Evolutionary conservation across 2,113 vertebrate genomes (phyloP).

Genomic region (Psammodynastes pulverulentus): DNA sequence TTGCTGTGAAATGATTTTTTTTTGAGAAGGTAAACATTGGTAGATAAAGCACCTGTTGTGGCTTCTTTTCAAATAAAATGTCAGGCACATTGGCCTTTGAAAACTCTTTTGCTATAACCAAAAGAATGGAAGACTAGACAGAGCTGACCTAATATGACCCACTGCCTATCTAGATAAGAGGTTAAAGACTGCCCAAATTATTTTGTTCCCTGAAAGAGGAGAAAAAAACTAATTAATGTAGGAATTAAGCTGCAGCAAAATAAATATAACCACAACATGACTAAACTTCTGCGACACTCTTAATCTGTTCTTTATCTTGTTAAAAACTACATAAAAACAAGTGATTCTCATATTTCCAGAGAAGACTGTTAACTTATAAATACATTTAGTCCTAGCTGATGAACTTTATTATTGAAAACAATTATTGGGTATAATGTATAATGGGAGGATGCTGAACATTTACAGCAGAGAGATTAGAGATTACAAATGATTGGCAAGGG

Average conservation of each 20-base stretch:
- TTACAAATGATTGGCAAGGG: conserved; percentile 35
- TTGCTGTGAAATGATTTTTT: background rate
- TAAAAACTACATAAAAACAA: background rate
- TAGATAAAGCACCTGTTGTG: background rate
- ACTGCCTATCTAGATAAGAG: background rate
- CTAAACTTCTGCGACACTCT: background rate
- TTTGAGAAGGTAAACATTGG: background rate
- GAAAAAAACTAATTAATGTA: background rate
- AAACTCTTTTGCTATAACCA: background rate
- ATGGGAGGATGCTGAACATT: conserved; percentile 32
- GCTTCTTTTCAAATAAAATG: background rate
- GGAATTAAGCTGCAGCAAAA: background rate
- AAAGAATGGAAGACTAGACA: background rate
- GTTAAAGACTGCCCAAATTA: background rate
- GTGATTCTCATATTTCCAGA: conserved; percentile 20
- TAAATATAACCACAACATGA: background rate
- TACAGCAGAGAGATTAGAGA: conserved; percentile 32
- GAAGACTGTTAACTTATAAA: background rate
- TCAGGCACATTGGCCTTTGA: background rate
- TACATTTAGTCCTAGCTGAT: background rate
- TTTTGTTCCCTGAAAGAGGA: background rate
- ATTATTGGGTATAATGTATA: conserved; percentile 11
- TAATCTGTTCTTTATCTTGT: background rate
- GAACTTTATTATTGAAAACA: conserved; percentile 43
- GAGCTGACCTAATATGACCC: too few relatives aligned